Evolutionary conservation across 2,888 invertebrate genomes (phyloP), one percentile per base, ranked within the genome.

Genomic region (Kryphioiulus occultus): DNA sequence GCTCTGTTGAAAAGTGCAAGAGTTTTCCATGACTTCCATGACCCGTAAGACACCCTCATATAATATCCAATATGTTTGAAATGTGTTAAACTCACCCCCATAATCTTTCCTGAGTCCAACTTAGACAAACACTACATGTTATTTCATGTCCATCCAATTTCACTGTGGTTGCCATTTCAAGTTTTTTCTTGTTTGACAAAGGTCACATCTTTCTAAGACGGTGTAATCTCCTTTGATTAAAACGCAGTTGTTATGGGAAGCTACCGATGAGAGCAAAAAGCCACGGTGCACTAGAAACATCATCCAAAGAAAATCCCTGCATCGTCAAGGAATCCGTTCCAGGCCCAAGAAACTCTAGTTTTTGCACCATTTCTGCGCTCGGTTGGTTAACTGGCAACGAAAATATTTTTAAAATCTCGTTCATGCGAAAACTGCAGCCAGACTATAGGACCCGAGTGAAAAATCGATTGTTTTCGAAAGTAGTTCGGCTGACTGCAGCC

Each of bases 401-500:
- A 59, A 59, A 59, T 59, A 59, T 59, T 59, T 59, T 59, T 59
- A n/a, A 59, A 59, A 59, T 59, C 59, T 59, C 59, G 59, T 59
- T 59, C 59, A 59, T 59, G 59, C 59, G 59, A 59, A 59, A 59
- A 59, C 19, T 19, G 59, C n/a, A 59, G n/a, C 5, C 47, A 42
- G 4, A 42, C 19, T 59, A n/a, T 5, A 59, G 59, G n/a, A 59
- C n/a, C n/a, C n/a, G n/a, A 59, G 59, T 17, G 59, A 59, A 19
- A 59, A 59, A 59, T 59, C 59, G 59, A 59, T 59, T 59, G 59
- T 59, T 59, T 59, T 59, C 1, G 59, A 59, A 59, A 59, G 59
- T 59, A 59, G 59, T n/a, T 59, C 2, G 59, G 59, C 7, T 59
- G 59, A 59, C 15, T 59, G n/a, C n/a, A 59, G 9, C 19, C 59